Percentiles rank a stretch among this genome's conserved stretches.
Evolutionary conservation across 1,140 invertebrate species (phyloP).

Genomic region (Vanessa tameamea): DNA sequence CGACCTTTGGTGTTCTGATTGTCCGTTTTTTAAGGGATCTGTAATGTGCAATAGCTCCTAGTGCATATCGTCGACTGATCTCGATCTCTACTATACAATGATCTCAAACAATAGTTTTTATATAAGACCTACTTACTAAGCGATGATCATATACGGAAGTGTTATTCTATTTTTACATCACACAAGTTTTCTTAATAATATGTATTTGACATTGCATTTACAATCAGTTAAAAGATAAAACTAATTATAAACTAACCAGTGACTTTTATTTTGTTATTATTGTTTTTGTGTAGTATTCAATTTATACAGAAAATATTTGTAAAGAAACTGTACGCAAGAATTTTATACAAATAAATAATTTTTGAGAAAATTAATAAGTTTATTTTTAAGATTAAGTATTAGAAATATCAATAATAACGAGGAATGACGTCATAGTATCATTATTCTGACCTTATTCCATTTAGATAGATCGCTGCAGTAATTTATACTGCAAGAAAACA

Average conservation of each 20-base stretch:
- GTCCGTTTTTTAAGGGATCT: neutral
- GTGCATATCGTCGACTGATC: slow-evolving; percentile 58
- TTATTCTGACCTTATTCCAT: no score
- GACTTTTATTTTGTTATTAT: slow-evolving; percentile 35
- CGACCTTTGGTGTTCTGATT: neutral
- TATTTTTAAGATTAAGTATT: neutral
- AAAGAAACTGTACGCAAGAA: slow-evolving; percentile 39
- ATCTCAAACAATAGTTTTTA: slow-evolving; percentile 55
- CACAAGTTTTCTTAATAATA: neutral
- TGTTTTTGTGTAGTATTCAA: slow-evolving; percentile 47
- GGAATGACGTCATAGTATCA: no score
- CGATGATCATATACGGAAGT: neutral
- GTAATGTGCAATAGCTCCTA: slow-evolving; percentile 16
- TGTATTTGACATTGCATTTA: slow-evolving; percentile 3
- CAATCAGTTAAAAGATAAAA: slow-evolving; percentile 4
- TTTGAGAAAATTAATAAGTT: slow-evolving; percentile 9
- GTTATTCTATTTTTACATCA: neutral
- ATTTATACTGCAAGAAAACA: no score
- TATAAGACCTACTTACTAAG: slow-evolving; percentile 5
- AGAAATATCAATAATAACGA: no score
- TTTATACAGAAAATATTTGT: slow-evolving; percentile 44
- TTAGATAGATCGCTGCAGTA: no score
- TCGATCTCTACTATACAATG: slow-evolving; percentile 67
- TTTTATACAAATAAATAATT: slow-evolving; percentile 49
- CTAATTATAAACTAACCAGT: neutral